Evolutionary conservation across 1,140 invertebrate genomes (phyloP), one percentile per base, ranked within the genome.

Genomic region (Aphaenogaster floridana): DNA sequence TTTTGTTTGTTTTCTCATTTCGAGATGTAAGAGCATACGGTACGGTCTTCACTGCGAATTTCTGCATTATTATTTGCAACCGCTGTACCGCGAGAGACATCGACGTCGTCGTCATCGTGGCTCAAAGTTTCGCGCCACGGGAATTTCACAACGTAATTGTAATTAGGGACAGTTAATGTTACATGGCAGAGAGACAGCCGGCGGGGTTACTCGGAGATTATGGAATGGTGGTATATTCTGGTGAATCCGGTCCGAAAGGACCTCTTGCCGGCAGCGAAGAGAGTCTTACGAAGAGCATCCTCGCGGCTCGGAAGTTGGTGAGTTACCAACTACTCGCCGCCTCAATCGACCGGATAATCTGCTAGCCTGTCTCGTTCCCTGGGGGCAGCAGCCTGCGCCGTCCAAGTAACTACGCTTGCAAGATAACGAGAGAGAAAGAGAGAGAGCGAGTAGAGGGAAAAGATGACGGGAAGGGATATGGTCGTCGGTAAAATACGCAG

Each of bases 111-210:
- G n/a, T 45, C 15, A 52, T 74, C 28, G 7, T 34, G 15, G 13
- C 28, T 11, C 42, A 11, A 74, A 80, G 88, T 89, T 86, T 64
- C 63, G 45, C 69, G 54, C 52, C 39, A 15, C 39, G 48, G 76
- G 69, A 50, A 86, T 89, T 89, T 64, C 69, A 63, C 15, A 42
- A 45, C 54, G 57, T 90, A 86, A 90, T 90, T 87, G 88, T 80
- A 89, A 90, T 90, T 89, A 90, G 54, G 72, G 84, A 83, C 61
- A 90, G 84, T 90, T 90, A 89, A 87, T 77, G 71, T 85, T 86
- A 72, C 69, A 88, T 50, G 61, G 54, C 57, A 48, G 17, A 42
- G 48, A 42, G 48, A 77, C 39, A 68, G 74, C 83, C 66, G 48
- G 34, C 34, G 15, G 74, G 57, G 87, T 57, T 90, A 88, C 76